These are phyloP conservation scores for Aphodius granarius DNA, from an alignment of 2,888 invertebrate genomes.

Conservation along the genomic window DNA sequence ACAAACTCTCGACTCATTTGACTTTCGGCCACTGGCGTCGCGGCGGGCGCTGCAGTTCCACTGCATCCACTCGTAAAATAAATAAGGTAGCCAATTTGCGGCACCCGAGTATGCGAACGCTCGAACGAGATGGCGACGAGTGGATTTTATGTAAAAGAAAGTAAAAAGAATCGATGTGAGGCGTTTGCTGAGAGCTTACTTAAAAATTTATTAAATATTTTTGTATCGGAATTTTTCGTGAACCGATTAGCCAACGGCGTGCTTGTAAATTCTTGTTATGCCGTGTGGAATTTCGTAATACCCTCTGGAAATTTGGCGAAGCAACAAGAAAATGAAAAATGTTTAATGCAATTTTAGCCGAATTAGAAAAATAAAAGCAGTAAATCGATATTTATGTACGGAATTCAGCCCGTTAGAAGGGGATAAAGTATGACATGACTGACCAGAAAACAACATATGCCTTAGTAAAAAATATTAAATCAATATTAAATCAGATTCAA, in stretches of 20 bases:
- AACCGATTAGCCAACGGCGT: background rate
- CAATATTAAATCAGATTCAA: too few species aligned
- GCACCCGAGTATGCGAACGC: background rate
- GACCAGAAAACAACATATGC: too few species aligned
- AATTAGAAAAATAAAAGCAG: background rate
- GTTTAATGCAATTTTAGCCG: background rate
- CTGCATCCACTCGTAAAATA: background rate
- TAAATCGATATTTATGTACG: background rate
- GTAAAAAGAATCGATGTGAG: conserved; percentile 14
- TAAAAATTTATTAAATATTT: background rate
- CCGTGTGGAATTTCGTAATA: background rate
- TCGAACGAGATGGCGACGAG: conserved; percentile 12
- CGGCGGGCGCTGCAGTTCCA: background rate
- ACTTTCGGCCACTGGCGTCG: background rate
- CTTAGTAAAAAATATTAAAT: too few species aligned
- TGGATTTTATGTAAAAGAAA: conserved; percentile 27
- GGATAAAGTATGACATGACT: too few species aligned
- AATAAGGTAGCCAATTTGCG: background rate
- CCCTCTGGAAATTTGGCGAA: background rate
- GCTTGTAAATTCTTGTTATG: background rate
- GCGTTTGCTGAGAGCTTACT: background rate
- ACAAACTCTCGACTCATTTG: conserved; percentile 1
- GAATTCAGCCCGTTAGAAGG: background rate
- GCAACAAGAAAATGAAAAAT: background rate
- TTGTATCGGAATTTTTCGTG: background rate